phyloP scores from a whole-genome alignment of 1,140 invertebrate species.

The Drosophila repleta region DNA sequence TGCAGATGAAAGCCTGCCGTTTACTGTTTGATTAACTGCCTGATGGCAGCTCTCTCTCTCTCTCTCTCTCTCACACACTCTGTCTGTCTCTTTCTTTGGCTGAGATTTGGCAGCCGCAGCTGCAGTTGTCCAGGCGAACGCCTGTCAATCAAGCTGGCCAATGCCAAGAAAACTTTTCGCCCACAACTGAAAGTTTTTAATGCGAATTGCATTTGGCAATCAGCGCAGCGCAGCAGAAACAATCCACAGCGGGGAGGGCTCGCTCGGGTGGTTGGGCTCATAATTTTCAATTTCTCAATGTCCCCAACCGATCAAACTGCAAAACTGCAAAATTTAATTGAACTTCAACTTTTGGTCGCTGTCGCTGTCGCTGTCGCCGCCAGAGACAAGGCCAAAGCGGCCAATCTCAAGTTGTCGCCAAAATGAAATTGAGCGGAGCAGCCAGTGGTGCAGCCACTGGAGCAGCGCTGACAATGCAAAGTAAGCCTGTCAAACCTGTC shows the following conservation, averaged over 20 bases:
- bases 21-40: slow-evolving; percentile 65
- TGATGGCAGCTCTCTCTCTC: not conserved
- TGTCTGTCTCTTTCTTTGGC: not conserved
- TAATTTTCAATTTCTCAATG: slow-evolving; percentile 68
- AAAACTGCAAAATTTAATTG: slow-evolving; percentile 69
- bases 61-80: not conserved
- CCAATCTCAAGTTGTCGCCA: slow-evolving; percentile 41
- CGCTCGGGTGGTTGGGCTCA: no score
- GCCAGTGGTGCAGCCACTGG: not conserved
- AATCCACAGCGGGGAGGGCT: slow-evolving; percentile 12
- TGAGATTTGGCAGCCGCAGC: slow-evolving; percentile 8
- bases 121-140: slow-evolving; percentile 23
- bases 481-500: slow-evolving; percentile 76
- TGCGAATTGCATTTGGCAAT: slow-evolving; percentile 76
- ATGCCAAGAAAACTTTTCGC: slow-evolving; percentile 29
- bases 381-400: slow-evolving; percentile 25
- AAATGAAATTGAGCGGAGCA: slow-evolving; percentile 55
- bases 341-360: slow-evolving; percentile 64
- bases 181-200: slow-evolving; percentile 61
- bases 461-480: slow-evolving; percentile 66
- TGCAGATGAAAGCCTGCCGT: slow-evolving; percentile 50
- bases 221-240: slow-evolving; percentile 60
- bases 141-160: slow-evolving; percentile 38
- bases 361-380: slow-evolving; percentile 3
- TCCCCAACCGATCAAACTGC: slow-evolving; percentile 37